Base-by-base conservation (phyloP, 2,888 invertebrate genomes). In the Eristalis intricaria region DNA sequence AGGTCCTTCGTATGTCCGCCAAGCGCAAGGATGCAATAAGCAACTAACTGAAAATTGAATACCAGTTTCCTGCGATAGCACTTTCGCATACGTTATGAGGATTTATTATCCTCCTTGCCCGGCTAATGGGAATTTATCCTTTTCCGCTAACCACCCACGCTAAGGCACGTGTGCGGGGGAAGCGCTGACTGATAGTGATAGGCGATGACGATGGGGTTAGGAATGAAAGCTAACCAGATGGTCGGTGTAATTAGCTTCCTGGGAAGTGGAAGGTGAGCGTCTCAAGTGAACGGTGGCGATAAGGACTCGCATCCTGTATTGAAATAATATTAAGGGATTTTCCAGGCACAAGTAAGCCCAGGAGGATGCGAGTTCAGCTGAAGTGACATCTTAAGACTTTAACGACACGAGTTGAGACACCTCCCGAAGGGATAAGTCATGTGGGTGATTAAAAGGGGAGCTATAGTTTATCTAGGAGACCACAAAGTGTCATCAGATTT, bases 41-140 rank as follows among this genome's bases (percentile, higher is more conserved):
- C 61, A 50, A 66, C 74, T 69, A 76, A 66, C 75, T 68, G 76
- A 74, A 68, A 85, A 81, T 81, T 82, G 77, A 81, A 74, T 77
- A 66, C 13, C 63, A 75, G 76, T 58, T 71, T 71, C 66, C 73
- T 60, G 60, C 32, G 56, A 66, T 68, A 73, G 61, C 70, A 43
- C 69, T 68, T 64, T 58, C 38, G 38, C 80, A 76, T 80, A 80
- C 56, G 80, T 84, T 80, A 50, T 64, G 60, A 61, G 74, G 77
- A 85, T 85, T 85, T 85, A 81, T 85, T 64, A 63, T 68, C 32
- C 63, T 2, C 40, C 74, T 40, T 66, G 60, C 10, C 70, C 22
- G 58, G 84, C 50, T 73, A 66, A 81, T 60, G 58, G 70, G 23
- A 76, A 61, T 76, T 58, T 76, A 85, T 81, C 76, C 65, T 38